These are phyloP conservation scores for Neosilurus hyrtlii DNA, from an alignment of 2,797 vertebrate genomes.

Conservation along the genomic window DNA sequence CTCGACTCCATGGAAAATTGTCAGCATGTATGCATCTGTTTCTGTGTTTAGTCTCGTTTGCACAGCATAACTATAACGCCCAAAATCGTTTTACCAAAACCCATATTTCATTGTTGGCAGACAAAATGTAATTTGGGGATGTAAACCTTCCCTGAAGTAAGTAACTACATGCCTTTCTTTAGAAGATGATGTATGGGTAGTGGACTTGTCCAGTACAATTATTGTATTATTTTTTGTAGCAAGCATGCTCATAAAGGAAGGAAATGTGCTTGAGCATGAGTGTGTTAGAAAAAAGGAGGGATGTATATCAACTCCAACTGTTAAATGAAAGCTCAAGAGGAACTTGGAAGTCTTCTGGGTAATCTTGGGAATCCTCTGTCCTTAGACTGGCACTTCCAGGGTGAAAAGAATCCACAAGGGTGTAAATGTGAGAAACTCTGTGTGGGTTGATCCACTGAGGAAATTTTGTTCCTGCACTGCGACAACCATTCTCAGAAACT, in stretches of 20 bases:
- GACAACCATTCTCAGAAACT: slow-evolving; percentile 52
- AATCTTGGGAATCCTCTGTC: slow-evolving; percentile 24
- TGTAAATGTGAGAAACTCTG: not conserved
- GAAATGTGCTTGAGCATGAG: not conserved
- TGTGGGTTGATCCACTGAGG: slow-evolving; percentile 13
- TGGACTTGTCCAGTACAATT: not conserved
- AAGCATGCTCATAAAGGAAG: not conserved
- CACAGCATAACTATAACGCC: not conserved
- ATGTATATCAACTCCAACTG: slow-evolving; percentile 11
- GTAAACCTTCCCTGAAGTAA: not conserved
- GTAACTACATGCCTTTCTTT: not conserved
- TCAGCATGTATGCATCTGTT: not conserved
- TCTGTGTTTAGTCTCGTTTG: not conserved
- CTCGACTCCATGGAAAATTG: not conserved
- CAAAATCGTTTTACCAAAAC: slow-evolving; percentile 14
- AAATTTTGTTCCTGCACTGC: slow-evolving; percentile 25
- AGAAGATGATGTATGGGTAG: not conserved
- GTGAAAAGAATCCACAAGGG: not conserved
- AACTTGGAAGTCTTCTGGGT: slow-evolving; percentile 17
- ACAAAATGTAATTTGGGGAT: not conserved
- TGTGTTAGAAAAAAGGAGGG: not conserved
- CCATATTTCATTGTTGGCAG: not conserved
- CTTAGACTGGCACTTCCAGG: slow-evolving; percentile 8
- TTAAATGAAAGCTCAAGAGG: slow-evolving; percentile 24
- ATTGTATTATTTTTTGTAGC: not conserved